These are phyloP conservation scores for Sander lucioperca DNA, from an alignment of 2,113 vertebrate species.

Conservation along the genomic window DNA sequence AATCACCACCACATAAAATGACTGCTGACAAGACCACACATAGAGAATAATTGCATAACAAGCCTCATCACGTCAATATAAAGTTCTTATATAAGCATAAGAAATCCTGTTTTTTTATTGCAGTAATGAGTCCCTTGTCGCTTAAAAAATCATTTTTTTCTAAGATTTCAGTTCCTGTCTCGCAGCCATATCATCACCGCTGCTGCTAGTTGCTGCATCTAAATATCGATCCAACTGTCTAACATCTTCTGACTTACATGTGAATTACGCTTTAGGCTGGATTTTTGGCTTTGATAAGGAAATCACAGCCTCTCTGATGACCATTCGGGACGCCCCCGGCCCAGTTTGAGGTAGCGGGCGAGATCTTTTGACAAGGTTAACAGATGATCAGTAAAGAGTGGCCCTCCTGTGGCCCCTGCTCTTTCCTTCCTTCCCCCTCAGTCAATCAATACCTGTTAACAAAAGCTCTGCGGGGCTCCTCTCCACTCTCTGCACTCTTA, in stretches of 20 bases:
- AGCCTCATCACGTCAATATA: background rate
- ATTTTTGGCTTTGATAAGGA: slow-evolving; percentile 48
- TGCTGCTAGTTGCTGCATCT: background rate
- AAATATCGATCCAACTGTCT: slow-evolving; percentile 38
- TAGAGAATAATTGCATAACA: background rate
- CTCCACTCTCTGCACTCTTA: slow-evolving; percentile 63
- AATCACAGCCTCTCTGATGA: slow-evolving; percentile 49
- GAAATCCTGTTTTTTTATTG: background rate
- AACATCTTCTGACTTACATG: slow-evolving; percentile 6
- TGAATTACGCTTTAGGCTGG: slow-evolving; percentile 29
- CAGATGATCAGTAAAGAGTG: slow-evolving; percentile 71
- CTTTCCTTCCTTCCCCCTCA: slow-evolving; percentile 27
- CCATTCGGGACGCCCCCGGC: slow-evolving; percentile 28
- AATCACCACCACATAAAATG: background rate
- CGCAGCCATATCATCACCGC: background rate
- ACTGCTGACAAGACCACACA: slow-evolving; percentile 2
- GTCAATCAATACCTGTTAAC: slow-evolving; percentile 79
- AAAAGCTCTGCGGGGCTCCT: slow-evolving; percentile 69
- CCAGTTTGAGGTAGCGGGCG: background rate
- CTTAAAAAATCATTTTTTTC: background rate
- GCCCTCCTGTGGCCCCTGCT: slow-evolving; percentile 42
- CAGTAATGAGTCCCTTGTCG: slow-evolving; percentile 20
- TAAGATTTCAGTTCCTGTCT: slow-evolving; percentile 8
- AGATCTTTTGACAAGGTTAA: slow-evolving; percentile 72
- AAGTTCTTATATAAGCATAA: background rate